Conservation (phyloP, 2,797 vertebrate genomes). For the Brotogeris chrysoptera region DNA sequence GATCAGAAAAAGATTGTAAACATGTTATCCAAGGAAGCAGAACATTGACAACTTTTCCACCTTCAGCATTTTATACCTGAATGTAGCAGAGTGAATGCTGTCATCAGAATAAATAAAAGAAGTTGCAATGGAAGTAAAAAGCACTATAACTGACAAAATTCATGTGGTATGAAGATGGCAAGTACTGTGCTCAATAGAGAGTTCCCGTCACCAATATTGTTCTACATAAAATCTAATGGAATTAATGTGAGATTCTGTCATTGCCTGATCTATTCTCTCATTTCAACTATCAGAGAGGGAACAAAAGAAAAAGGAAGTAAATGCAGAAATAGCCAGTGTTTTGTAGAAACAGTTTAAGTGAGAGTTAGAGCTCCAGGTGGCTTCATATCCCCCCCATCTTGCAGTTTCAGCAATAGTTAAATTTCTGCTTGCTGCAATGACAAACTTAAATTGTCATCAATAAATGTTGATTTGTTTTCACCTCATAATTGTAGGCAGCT, state of each 20-base stretch:
- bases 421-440: not conserved
- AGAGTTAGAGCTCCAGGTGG: not conserved
- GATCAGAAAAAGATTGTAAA: not conserved
- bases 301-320: not conserved
- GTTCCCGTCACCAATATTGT: not conserved
- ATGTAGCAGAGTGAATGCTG: not conserved
- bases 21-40: not conserved
- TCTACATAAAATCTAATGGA: not conserved
- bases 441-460: not conserved
- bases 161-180: not conserved
- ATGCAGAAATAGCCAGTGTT: not conserved
- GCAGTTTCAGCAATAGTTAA: not conserved
- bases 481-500: slow-evolving; percentile 20
- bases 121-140: not conserved
- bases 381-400: not conserved
- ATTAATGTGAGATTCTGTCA: not conserved
- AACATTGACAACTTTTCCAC: not conserved
- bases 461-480: slow-evolving; percentile 51
- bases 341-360: not conserved
- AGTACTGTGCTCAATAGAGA: not conserved
- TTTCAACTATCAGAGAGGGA: not conserved
- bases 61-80: not conserved
- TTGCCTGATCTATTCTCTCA: not conserved
- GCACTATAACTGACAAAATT: not conserved
- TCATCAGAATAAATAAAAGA: not conserved